Percentiles rank a stretch among this genome's conserved stretches.
phyloP scores from a whole-genome alignment of 2,888 invertebrate species.

The Sesamia inferens region DNA sequence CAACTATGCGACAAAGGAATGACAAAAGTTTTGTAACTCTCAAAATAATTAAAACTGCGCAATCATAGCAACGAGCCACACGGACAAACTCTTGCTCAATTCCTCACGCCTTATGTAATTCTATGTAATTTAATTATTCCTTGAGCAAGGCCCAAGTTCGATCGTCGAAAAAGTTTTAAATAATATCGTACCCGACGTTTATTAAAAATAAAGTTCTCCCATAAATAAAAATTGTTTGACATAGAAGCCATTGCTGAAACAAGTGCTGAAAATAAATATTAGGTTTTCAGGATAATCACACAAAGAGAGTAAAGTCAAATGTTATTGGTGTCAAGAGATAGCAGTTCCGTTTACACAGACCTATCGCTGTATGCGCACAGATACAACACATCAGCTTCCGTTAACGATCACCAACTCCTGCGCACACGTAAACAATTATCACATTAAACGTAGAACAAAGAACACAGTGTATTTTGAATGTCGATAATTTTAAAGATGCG shows the following conservation, averaged over 20 bases:
- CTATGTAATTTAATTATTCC: slow-evolving; percentile 45
- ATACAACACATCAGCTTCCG: slow-evolving; percentile 67
- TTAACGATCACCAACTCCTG: slow-evolving; percentile 75
- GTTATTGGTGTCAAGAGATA: slow-evolving; percentile 48
- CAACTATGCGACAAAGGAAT: slow-evolving; percentile 24
- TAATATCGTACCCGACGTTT: slow-evolving; percentile 10
- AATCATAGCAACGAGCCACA: slow-evolving; percentile 3
- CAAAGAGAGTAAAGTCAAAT: slow-evolving; percentile 34
- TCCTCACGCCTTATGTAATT: slow-evolving; percentile 23
- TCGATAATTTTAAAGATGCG: slow-evolving; percentile 65
- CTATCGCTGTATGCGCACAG: slow-evolving; percentile 53
- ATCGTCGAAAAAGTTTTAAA: slow-evolving; percentile 32
- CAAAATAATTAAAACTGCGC: slow-evolving; percentile 46
- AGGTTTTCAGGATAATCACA: slow-evolving; percentile 10
- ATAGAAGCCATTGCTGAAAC: neutral
- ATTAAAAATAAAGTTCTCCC: slow-evolving; percentile 17
- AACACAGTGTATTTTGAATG: slow-evolving; percentile 65
- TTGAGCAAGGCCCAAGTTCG: slow-evolving; percentile 13
- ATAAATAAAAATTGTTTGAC: slow-evolving; percentile 25
- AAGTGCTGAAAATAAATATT: neutral
- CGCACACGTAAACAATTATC: slow-evolving; percentile 80
- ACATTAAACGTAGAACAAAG: slow-evolving; percentile 84
- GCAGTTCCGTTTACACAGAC: slow-evolving; percentile 56
- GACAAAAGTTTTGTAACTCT: slow-evolving; percentile 44
- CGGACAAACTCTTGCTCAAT: slow-evolving; percentile 17